These are phyloP conservation scores for Sinotaia quadrata DNA, from an alignment of 2,888 invertebrate genomes.

Conservation along the genomic window DNA sequence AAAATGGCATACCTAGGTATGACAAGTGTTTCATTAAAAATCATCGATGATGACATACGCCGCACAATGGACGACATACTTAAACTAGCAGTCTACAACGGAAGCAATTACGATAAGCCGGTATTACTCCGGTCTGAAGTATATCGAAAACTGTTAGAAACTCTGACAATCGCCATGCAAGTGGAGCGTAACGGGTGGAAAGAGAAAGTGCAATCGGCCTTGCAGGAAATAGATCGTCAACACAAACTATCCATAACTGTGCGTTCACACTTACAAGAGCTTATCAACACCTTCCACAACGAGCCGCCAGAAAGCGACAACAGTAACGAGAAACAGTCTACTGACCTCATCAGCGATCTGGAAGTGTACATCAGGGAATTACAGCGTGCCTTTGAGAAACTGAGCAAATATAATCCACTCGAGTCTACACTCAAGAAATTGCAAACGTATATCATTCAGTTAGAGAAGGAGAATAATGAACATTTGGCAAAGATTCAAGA, in stretches of 20 bases:
- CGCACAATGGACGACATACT: constrained; percentile 46
- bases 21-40: no score
- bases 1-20: no score
- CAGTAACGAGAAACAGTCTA: background rate
- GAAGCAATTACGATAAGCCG: constrained; percentile 17
- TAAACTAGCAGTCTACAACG: constrained; percentile 35
- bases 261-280: constrained; percentile 47
- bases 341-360: constrained; percentile 14
- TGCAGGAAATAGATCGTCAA: constrained; percentile 56
- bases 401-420: background rate
- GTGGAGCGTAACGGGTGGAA: constrained; percentile 61
- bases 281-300: constrained; percentile 40
- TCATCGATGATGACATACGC: constrained; percentile 55
- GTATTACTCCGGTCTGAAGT: background rate
- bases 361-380: constrained; percentile 1
- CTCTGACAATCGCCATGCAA: constrained; percentile 36
- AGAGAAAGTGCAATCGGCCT: constrained; percentile 47
- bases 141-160: background rate
- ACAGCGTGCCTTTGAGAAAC: background rate
- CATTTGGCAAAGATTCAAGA: constrained; percentile 1
- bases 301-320: constrained; percentile 5
- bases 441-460: background rate
- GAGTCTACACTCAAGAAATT: constrained; percentile 3
- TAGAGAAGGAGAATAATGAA: constrained; percentile 23
- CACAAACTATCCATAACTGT: constrained; percentile 47